phyloP scores from a whole-genome alignment of 2,888 invertebrate species.

The Ichneumon xanthorius region DNA sequence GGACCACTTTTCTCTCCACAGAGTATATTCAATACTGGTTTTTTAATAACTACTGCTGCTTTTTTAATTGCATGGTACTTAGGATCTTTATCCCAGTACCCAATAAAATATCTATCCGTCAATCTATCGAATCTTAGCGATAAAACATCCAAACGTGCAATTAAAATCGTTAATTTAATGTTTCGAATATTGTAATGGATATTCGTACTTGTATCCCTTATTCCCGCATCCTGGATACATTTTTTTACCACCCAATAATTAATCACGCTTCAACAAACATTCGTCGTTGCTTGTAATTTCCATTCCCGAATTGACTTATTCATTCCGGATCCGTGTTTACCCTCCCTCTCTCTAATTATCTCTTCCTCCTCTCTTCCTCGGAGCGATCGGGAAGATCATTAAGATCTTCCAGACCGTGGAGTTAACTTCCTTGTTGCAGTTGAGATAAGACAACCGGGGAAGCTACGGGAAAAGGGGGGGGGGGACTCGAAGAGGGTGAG shows the following conservation, averaged over 20 bases:
- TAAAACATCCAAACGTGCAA: background rate
- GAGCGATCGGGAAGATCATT: conserved; percentile 59
- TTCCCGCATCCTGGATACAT: background rate
- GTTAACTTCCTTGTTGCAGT: conserved; percentile 50
- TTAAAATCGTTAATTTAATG: too few species aligned
- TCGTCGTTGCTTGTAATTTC: conserved; percentile 48
- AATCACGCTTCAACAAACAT: conserved; percentile 55
- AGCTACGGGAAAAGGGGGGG: background rate
- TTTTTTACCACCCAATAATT: conserved; percentile 32
- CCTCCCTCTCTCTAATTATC: conserved; percentile 29
- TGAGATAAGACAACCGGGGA: conserved; percentile 24
- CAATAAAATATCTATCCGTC: too few species aligned
- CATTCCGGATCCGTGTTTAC: conserved; percentile 23
- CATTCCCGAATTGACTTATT: conserved; percentile 52
- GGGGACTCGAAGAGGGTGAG: conserved; percentile 39
- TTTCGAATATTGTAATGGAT: too few species aligned
- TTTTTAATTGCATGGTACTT: too few species aligned
- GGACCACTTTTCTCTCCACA: too few species aligned
- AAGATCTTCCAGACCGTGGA: conserved; percentile 53
- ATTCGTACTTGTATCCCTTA: background rate
- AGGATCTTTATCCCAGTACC: too few species aligned
- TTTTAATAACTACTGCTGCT: too few species aligned
- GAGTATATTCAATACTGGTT: too few species aligned
- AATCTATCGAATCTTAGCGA: too few species aligned
- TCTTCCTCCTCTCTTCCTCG: conserved; percentile 7